These are phyloP conservation scores for Zaprionus inermis DNA, from an alignment of 1,140 invertebrate genomes.

Conservation along the genomic window DNA sequence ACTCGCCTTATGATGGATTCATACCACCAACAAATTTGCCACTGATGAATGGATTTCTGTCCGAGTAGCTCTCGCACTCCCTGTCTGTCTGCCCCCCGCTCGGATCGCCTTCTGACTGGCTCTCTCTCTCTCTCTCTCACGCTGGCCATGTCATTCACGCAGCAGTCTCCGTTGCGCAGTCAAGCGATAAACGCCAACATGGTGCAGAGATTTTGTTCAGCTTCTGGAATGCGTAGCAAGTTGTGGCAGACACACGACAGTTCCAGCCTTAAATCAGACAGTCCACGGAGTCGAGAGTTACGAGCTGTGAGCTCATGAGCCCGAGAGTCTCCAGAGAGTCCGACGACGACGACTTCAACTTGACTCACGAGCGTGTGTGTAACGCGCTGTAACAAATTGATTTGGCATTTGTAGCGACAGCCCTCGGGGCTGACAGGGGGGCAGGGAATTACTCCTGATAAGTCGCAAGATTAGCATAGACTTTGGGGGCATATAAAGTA, in stretches of 20 bases:
- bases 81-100: slow-evolving; percentile 4
- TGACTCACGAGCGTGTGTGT: slow-evolving; percentile 48
- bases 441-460: slow-evolving; percentile 10
- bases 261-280: slow-evolving; percentile 45
- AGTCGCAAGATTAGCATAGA: slow-evolving; percentile 20
- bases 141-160: slow-evolving; percentile 51
- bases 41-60: slow-evolving; percentile 84
- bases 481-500: not conserved
- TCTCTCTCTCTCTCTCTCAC: slow-evolving; percentile 28
- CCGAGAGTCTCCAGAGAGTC: not conserved
- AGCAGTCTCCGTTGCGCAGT: slow-evolving; percentile 36
- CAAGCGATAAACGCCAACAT: slow-evolving; percentile 69
- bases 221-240: slow-evolving; percentile 84
- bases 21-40: slow-evolving; percentile 84
- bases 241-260: slow-evolving; percentile 58
- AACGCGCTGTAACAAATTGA: slow-evolving; percentile 75
- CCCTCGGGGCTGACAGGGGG: slow-evolving; percentile 15
- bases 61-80: slow-evolving; percentile 31
- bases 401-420: slow-evolving; percentile 76
- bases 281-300: slow-evolving; percentile 30
- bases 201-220: slow-evolving; percentile 83
- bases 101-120: too few species aligned
- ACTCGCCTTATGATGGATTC: slow-evolving; percentile 83
- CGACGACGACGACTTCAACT: slow-evolving; percentile 14
- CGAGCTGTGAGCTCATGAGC: not conserved